Base-by-base conservation (phyloP, 2,797 vertebrate genomes). In the Nyctalus aviator region DNA sequence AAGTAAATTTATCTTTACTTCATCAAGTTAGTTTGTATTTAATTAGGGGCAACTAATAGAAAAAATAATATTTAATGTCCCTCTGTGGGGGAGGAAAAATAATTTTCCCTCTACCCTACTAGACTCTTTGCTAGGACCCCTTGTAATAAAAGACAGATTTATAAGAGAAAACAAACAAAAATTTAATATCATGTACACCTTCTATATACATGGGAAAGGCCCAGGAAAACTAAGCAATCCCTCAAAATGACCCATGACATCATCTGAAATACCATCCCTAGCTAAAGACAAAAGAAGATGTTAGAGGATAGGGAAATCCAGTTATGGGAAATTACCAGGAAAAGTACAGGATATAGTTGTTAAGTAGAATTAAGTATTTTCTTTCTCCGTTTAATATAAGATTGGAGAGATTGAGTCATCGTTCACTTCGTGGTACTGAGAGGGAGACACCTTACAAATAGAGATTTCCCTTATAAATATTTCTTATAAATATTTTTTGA, bases 1-100 rank as follows among this genome's bases (percentile, higher is more conserved):
- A 90, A 88, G 84, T 53, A 88, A 66, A 78, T 32, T 82, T 90
- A 46, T 64, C 46, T 93, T 88, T 73, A 75, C 7, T 86, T 35
- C 86, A 69, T 37, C 46, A 82, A 94, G 15, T 78, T 93, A 79
- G 32, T 8, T 64, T 53, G 3, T 83, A 37, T 76, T 90, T 57
- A 81, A 69, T 79, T 64, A 69, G n/a, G n/a, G 8, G 0, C 46
- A 84, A 27, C 15, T 68, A 73, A 44, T 44, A 30, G 73, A 68
- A 89, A 78, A 84, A 90, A 50, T 59, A 41, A 8, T 84, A 37
- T 57, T 94, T 66, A 20, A 50, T 64, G 18, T 77, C 9, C 30
- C 48, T 95, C n/a, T 46, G 3, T 68, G 48, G 35, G 32, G 3
- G 14, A 37, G 13, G 32, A 53, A 68, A 77, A 53, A 12, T 53